phyloP scores from a whole-genome alignment of 2,888 invertebrate genomes.

The Myopa testacea region DNA sequence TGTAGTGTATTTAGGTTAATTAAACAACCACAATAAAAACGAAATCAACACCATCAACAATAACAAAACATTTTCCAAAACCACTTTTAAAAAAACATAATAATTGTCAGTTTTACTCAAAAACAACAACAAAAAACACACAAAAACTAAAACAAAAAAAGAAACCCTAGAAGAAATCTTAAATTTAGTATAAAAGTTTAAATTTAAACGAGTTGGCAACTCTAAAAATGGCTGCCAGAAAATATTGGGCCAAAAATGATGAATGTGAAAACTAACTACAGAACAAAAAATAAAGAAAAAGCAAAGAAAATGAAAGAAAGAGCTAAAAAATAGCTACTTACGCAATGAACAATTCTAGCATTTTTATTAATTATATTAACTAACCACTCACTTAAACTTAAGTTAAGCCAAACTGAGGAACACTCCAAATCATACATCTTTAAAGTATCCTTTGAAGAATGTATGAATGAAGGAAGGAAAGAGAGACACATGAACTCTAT shows the following conservation, averaged over 20 bases:
- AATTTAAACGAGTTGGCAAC: not conserved
- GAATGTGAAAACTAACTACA: constrained; percentile 14
- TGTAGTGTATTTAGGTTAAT: not conserved
- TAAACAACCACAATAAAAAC: not conserved
- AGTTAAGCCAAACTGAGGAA: not conserved
- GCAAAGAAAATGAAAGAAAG: not conserved
- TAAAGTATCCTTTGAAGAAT: constrained; percentile 11
- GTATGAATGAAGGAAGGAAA: not conserved
- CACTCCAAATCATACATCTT: not conserved
- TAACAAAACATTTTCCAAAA: constrained; percentile 29
- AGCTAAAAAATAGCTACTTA: not conserved
- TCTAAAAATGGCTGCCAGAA: not conserved
- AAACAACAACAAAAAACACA: not conserved
- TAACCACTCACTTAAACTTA: not conserved
- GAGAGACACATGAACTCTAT: not conserved
- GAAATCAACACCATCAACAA: not conserved
- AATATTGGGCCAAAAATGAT: not conserved
- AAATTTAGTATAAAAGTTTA: not conserved
- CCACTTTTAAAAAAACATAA: not conserved
- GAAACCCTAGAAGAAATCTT: not conserved
- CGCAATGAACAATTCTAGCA: constrained; percentile 24
- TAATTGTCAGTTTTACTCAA: constrained; percentile 7
- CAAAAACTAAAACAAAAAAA: not conserved
- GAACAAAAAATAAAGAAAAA: constrained; percentile 17
- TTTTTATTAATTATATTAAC: constrained; percentile 30